phyloP scores from a whole-genome alignment of 2,888 invertebrate species.

The Cerceris rybyensis region DNA sequence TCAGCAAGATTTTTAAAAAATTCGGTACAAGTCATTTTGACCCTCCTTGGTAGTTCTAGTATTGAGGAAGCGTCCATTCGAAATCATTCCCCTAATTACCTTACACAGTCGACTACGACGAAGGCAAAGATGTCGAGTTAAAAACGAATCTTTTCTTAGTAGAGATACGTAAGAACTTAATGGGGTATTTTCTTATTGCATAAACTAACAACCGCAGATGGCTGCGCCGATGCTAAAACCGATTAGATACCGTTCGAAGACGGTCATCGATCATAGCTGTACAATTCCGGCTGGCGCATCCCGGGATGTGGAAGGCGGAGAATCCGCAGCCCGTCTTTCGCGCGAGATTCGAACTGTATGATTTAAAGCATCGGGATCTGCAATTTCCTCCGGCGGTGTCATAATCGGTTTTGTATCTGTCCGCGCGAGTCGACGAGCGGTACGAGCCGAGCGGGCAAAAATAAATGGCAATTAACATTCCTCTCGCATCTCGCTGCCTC shows the following conservation, averaged over 20 bases:
- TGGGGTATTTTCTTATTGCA: no score
- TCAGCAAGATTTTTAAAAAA: no score
- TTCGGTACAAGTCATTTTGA: no score
- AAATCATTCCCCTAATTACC: no score
- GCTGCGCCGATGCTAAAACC: not conserved
- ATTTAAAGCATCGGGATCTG: constrained; percentile 59
- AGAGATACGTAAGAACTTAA: no score
- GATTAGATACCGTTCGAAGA: not conserved
- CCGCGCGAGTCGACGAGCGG: constrained; percentile 60
- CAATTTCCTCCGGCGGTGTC: constrained; percentile 64
- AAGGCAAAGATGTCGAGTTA: no score
- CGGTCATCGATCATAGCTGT: not conserved
- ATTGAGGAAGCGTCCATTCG: no score
- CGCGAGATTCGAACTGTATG: constrained; percentile 47
- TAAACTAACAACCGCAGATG: not conserved
- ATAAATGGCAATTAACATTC: constrained; percentile 80
- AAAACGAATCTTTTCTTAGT: not conserved
- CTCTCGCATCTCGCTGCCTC: constrained; percentile 71
- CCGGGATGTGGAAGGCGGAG: constrained; percentile 25
- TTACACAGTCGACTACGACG: no score
- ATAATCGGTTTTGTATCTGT: constrained; percentile 69
- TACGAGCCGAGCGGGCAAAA: constrained; percentile 70
- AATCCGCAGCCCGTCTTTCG: constrained; percentile 38
- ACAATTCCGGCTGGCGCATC: constrained; percentile 7
- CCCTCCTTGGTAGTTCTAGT: no score